Conservation (phyloP, 2,113 vertebrate species). For the Tragelaphus strepsiceros region DNA sequence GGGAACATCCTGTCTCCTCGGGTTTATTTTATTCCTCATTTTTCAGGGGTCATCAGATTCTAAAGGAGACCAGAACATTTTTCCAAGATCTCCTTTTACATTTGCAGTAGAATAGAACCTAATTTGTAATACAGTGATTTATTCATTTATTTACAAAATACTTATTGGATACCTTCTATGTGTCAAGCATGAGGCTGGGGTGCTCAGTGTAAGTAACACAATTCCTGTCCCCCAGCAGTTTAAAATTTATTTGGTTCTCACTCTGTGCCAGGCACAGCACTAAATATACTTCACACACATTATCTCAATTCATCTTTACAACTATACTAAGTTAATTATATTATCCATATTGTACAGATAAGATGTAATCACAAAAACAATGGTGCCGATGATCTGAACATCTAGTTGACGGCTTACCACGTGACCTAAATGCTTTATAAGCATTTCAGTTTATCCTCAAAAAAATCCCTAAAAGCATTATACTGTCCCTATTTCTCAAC, state of each 20-base stretch:
- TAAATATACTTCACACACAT: neutral
- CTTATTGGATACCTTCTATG: neutral
- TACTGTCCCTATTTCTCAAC: neutral
- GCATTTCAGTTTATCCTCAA: neutral
- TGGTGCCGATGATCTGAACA: neutral
- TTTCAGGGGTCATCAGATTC: slow-evolving; percentile 59
- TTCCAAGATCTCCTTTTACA: slow-evolving; percentile 33
- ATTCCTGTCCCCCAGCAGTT: neutral
- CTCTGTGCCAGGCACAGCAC: neutral
- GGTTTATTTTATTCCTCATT: slow-evolving; percentile 46
- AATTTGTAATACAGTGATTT: slow-evolving; percentile 10
- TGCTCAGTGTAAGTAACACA: neutral
- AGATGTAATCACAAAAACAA: neutral
- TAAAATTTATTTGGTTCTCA: neutral
- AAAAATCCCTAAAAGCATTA: neutral
- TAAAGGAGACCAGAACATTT: slow-evolving; percentile 37
- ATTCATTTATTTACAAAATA: slow-evolving; percentile 14
- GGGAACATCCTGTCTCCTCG: slow-evolving; percentile 57
- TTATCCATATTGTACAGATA: slow-evolving; percentile 17
- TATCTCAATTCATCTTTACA: neutral
- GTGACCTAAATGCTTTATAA: slow-evolving; percentile 3
- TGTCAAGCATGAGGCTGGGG: neutral
- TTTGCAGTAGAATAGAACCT: neutral
- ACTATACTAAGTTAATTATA: neutral
- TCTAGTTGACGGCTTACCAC: neutral